A percentile compares a stretch with the other conserved stretches of the same genome.
Conservation (phyloP, 2,888 invertebrate species). For the Dryobotodes eremita region DNA sequence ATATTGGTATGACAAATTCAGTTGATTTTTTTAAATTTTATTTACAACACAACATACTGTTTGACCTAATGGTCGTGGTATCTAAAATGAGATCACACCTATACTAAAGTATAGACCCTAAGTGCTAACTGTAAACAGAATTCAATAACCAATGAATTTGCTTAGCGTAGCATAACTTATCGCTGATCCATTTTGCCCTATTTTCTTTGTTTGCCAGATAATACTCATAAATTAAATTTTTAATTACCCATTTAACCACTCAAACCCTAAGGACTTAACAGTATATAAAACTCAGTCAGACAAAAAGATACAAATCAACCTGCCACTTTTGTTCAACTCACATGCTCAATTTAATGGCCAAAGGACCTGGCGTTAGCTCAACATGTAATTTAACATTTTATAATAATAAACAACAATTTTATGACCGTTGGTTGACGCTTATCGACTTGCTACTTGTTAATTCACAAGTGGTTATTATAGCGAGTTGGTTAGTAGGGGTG, state of each 20-base stretch:
- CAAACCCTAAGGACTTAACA: constrained; percentile 22
- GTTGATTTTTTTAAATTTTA: too few relatives aligned
- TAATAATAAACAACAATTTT: constrained; percentile 76
- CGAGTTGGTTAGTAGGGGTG: constrained; percentile 53
- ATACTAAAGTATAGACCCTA: neutral
- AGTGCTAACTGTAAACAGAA: neutral
- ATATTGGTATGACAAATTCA: too few relatives aligned
- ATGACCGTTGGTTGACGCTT: constrained; percentile 77
- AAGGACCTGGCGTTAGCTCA: constrained; percentile 73
- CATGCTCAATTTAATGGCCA: constrained; percentile 43
- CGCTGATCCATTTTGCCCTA: too few relatives aligned
- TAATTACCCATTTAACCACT: constrained; percentile 12
- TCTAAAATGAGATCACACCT: neutral
- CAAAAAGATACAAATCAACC: constrained; percentile 50
- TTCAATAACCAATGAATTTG: neutral
- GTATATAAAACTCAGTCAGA: constrained; percentile 44
- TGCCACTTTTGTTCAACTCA: constrained; percentile 39
- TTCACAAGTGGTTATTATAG: constrained; percentile 69
- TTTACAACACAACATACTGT: too few relatives aligned
- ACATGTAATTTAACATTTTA: constrained; percentile 79
- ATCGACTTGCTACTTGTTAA: constrained; percentile 72
- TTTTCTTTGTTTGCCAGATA: neutral
- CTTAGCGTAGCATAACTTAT: neutral
- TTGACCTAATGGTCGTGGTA: neutral
- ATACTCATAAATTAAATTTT: neutral